These are phyloP conservation scores for Corydoras maculifer DNA, from an alignment of 2,113 vertebrate genomes.

Conservation along the genomic window DNA sequence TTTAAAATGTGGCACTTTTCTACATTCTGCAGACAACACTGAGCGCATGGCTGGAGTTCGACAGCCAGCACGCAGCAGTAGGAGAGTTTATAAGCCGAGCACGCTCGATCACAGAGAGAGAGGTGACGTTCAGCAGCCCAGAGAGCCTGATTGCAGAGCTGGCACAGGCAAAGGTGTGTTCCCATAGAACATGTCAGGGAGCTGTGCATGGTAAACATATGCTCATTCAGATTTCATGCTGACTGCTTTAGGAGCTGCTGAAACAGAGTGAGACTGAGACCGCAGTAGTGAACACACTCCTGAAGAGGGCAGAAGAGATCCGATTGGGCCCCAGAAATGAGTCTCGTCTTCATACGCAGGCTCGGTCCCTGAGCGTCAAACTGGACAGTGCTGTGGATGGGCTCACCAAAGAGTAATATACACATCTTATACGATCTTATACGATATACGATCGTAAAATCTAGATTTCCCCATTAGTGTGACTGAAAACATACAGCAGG, in stretches of 20 bases:
- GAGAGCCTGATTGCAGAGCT: slow-evolving; percentile 85
- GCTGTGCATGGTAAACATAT: not conserved
- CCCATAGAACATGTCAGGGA: not conserved
- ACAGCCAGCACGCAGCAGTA: slow-evolving; percentile 81
- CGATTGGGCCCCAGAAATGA: slow-evolving; percentile 82
- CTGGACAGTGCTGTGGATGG: slow-evolving; percentile 77
- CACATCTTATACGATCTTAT: not conserved
- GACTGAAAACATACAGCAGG: no score
- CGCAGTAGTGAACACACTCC: slow-evolving; percentile 74
- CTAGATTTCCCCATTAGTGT: no score
- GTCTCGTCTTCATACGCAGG: slow-evolving; percentile 74
- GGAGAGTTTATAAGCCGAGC: slow-evolving; percentile 82
- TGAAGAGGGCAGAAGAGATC: slow-evolving; percentile 83
- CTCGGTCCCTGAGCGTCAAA: slow-evolving; percentile 75
- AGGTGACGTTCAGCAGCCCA: slow-evolving; percentile 86
- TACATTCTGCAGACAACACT: slow-evolving; percentile 71
- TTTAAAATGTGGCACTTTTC: no score
- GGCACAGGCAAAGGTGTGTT: slow-evolving; percentile 79
- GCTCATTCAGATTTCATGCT: not conserved
- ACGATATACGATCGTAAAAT: no score
- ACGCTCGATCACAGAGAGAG: slow-evolving; percentile 75
- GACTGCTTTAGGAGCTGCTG: slow-evolving; percentile 70
- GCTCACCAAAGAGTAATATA: slow-evolving; percentile 82
- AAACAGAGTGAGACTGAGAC: slow-evolving; percentile 79
- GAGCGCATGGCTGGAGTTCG: slow-evolving; percentile 89